phyloP scores from a whole-genome alignment of 2,113 vertebrate species.

The Pseudorectes ferrugineus region DNA sequence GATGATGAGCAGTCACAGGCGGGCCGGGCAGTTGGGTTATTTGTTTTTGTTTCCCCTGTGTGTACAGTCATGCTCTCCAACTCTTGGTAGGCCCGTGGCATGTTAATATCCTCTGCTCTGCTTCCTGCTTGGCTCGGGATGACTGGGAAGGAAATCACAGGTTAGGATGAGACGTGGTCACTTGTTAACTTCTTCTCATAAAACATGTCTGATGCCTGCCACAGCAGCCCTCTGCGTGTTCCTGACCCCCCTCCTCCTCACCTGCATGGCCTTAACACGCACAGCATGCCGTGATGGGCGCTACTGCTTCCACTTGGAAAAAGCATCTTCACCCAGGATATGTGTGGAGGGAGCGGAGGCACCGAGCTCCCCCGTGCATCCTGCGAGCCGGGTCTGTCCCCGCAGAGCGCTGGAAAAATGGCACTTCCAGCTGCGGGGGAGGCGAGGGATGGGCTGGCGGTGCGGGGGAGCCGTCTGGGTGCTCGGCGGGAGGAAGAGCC shows the following conservation, averaged over 20 bases:
- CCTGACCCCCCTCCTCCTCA: not conserved
- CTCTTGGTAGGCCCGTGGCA: not conserved
- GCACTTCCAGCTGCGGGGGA: too few relatives aligned
- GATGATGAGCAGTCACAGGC: not conserved
- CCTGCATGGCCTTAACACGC: too few relatives aligned
- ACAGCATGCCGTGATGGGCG: rapidly evolving
- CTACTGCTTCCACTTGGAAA: rapidly evolving
- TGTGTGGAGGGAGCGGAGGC: not conserved
- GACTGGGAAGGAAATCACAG: not conserved
- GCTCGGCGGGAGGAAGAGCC: not conserved
- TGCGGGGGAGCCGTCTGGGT: not conserved
- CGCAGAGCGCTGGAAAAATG: not conserved
- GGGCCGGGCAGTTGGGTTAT: not conserved
- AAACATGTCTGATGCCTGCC: not conserved
- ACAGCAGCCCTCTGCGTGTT: not conserved
- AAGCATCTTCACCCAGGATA: rapidly evolving
- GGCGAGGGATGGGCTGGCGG: not conserved
- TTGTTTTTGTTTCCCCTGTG: not conserved
- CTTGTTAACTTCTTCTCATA: not conserved
- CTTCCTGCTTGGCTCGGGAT: not conserved
- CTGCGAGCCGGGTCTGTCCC: not conserved
- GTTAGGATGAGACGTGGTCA: not conserved
- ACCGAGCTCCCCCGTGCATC: not conserved
- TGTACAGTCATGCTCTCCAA: not conserved
- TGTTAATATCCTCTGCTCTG: not conserved